These are phyloP conservation scores for Ursus arctos DNA, from an alignment of 2,113 vertebrate genomes.

Conservation along the genomic window DNA sequence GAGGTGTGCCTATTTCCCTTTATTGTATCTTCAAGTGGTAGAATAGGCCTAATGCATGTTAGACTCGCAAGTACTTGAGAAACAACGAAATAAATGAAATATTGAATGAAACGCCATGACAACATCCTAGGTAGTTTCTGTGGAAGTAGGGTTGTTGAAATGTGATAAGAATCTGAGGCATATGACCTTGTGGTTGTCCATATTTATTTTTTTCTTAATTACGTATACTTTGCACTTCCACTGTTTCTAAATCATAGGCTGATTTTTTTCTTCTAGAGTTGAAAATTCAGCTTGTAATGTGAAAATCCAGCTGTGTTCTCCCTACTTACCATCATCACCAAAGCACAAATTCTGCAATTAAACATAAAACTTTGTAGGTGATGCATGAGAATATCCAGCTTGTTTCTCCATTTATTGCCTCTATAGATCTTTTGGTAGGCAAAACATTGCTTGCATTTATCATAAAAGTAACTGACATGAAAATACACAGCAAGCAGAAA, in stretches of 20 bases:
- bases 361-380: constrained; percentile 33
- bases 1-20: not conserved
- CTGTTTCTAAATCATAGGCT: constrained; percentile 20
- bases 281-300: constrained; percentile 15
- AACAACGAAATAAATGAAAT: not conserved
- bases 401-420: constrained; percentile 18
- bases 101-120: not conserved
- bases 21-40: not conserved
- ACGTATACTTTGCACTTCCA: not conserved
- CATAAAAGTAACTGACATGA: constrained; percentile 9
- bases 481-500: constrained; percentile 39
- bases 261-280: not conserved
- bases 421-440: not conserved
- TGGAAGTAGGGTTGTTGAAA: not conserved
- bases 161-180: not conserved
- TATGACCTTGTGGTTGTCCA: not conserved
- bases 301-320: constrained; percentile 55
- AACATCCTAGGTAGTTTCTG: not conserved
- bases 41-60: not conserved
- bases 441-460: constrained; percentile 38
- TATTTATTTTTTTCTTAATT: constrained; percentile 54
- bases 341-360: constrained; percentile 50
- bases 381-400: constrained; percentile 17
- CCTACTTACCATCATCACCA: constrained; percentile 16
- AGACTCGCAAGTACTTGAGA: not conserved